Conservation (phyloP, 2,113 vertebrate species). For the Caranx melampygus region DNA sequence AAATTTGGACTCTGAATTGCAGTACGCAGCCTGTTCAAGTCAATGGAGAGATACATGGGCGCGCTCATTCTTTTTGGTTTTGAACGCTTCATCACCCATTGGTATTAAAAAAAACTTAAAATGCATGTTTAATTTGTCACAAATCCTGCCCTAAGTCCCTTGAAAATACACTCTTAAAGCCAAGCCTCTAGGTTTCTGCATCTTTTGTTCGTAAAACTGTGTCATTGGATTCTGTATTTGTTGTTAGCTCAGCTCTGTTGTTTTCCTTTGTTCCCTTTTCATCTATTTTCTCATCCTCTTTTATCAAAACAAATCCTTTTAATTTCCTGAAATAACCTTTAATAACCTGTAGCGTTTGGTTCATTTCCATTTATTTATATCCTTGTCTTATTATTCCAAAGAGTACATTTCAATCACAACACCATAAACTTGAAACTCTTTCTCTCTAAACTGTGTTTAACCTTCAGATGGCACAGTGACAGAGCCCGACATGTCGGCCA, state of each 20-base stretch:
- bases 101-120: too few relatives aligned
- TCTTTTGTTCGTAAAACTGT: background rate
- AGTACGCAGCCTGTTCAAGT: too few relatives aligned
- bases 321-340: background rate
- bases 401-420: background rate
- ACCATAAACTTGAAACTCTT: background rate
- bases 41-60: too few relatives aligned
- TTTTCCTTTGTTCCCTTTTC: background rate
- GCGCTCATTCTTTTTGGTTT: too few relatives aligned
- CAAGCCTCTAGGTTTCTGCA: background rate
- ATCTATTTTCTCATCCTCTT: background rate
- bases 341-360: background rate
- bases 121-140: too few relatives aligned
- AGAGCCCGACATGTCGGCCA: slow-evolving; percentile 95
- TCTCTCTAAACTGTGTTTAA: background rate
- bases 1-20: too few relatives aligned
- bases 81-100: too few relatives aligned
- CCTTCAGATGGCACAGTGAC: slow-evolving; percentile 91
- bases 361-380: background rate
- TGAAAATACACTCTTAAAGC: background rate
- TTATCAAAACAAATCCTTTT: background rate
- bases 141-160: too few relatives aligned
- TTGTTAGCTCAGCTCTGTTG: background rate
- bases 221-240: background rate
- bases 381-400: background rate